Percentiles rank a stretch among this genome's conserved stretches.
Conservation (phyloP, 2,113 vertebrate species). For the Paedocypris sp. region DNA sequence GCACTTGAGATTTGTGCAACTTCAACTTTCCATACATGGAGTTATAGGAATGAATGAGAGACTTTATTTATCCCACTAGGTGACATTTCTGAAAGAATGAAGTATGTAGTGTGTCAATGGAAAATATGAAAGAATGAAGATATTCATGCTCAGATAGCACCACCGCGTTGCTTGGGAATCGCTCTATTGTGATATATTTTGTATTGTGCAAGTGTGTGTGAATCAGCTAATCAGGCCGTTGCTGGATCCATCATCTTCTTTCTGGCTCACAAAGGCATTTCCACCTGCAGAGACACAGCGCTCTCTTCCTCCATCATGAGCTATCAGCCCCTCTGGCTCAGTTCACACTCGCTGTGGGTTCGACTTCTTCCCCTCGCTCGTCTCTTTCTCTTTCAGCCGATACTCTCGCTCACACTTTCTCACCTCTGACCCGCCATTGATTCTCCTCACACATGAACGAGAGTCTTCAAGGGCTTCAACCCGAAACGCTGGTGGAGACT, state of each 20-base stretch:
- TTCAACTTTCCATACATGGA: no score
- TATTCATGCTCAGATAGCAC: no score
- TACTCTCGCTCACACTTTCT: not conserved
- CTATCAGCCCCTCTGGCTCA: not conserved
- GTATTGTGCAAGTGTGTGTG: no score
- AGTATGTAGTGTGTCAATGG: no score
- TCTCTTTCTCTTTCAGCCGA: not conserved
- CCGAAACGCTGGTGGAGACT: not conserved
- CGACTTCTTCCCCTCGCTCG: not conserved
- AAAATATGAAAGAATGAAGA: no score
- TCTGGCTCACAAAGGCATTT: constrained; percentile 74
- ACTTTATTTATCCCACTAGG: no score
- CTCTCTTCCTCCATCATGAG: not conserved
- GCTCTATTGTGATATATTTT: constrained; percentile 54
- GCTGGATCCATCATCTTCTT: constrained; percentile 71
- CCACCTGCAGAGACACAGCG: constrained; percentile 40
- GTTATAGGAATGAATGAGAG: no score
- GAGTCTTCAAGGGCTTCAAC: not conserved
- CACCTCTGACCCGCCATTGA: constrained; percentile 3
- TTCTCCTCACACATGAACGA: not conserved
- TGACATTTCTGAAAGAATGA: no score
- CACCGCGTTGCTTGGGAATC: not conserved
- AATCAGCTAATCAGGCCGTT: constrained; percentile 71
- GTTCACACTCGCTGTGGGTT: not conserved
- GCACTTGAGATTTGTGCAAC: no score